Conservation (phyloP, 2,113 vertebrate species). For the Thinocorus orbignyianus region DNA sequence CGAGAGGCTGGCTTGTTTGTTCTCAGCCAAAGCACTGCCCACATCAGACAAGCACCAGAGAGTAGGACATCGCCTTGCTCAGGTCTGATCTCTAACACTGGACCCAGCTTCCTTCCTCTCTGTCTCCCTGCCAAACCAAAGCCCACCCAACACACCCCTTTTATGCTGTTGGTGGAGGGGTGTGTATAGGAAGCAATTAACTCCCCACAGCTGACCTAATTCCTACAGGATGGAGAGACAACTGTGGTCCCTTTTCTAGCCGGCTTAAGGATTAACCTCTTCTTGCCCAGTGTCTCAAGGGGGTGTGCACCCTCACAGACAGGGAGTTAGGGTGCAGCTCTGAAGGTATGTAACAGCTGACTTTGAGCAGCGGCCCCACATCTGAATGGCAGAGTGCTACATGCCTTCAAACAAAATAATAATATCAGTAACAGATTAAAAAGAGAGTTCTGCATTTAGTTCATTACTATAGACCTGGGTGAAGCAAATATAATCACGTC, state of each 20-base stretch:
- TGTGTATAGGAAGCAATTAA: slow-evolving; percentile 47
- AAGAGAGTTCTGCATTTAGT: background rate
- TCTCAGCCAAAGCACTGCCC: background rate
- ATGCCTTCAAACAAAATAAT: background rate
- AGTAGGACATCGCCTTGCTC: rapidly evolving
- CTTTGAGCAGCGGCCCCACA: background rate
- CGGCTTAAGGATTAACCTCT: slow-evolving; percentile 1
- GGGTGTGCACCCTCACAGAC: rapidly evolving
- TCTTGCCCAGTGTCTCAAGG: background rate
- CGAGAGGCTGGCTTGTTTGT: background rate
- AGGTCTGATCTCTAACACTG: background rate
- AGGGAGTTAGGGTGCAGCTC: background rate
- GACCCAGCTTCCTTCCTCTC: background rate
- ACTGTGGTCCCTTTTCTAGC: background rate
- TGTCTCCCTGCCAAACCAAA: background rate
- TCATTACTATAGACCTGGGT: background rate
- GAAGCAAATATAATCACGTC: background rate
- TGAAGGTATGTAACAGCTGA: background rate
- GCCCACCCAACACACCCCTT: background rate
- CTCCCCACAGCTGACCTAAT: slow-evolving; percentile 41
- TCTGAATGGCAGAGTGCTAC: background rate
- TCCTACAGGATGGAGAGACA: background rate
- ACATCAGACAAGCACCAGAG: background rate
- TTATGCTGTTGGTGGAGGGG: background rate
- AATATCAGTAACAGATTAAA: background rate